phyloP scores from a whole-genome alignment of 2,113 vertebrate species.

The Hippocampus comes region DNA sequence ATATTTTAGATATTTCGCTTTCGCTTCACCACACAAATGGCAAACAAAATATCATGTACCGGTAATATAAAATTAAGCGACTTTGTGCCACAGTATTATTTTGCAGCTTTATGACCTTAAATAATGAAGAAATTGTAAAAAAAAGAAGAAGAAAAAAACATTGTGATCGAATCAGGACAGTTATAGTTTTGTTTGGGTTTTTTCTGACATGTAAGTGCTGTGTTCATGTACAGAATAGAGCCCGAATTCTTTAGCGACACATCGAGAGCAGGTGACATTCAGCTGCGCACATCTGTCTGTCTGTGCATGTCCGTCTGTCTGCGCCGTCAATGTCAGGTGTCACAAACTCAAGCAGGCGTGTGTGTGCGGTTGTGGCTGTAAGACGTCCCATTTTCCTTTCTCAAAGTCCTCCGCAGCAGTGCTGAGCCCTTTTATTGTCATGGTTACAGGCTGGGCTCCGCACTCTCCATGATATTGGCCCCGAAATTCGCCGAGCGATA shows the following conservation, averaged over 20 bases:
- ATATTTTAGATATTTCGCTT: too few relatives aligned
- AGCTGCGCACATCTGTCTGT: constrained; percentile 59
- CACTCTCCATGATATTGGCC: constrained; percentile 98
- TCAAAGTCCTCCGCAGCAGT: constrained; percentile 43
- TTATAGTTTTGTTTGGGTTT: too few relatives aligned
- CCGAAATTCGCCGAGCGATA: constrained; percentile 98
- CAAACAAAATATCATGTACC: too few relatives aligned
- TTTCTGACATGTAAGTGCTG: too few relatives aligned
- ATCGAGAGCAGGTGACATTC: constrained; percentile 29
- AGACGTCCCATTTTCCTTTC: constrained; percentile 30
- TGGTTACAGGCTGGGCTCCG: constrained; percentile 97
- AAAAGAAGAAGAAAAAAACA: too few relatives aligned
- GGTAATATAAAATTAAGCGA: too few relatives aligned
- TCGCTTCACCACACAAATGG: too few relatives aligned
- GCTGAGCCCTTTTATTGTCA: constrained; percentile 79
- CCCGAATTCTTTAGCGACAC: constrained; percentile 2
- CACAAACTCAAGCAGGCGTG: constrained; percentile 36
- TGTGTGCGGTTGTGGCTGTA: constrained; percentile 52
- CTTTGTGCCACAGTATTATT: too few relatives aligned
- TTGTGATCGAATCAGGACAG: too few relatives aligned
- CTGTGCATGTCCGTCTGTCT: constrained; percentile 62
- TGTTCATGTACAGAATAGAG: constrained; percentile 9
- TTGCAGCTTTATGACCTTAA: too few relatives aligned
- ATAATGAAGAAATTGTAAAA: too few relatives aligned
- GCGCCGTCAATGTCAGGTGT: constrained; percentile 60